Conservation (phyloP, 2,113 vertebrate genomes). For the Lophius piscatorius region DNA sequence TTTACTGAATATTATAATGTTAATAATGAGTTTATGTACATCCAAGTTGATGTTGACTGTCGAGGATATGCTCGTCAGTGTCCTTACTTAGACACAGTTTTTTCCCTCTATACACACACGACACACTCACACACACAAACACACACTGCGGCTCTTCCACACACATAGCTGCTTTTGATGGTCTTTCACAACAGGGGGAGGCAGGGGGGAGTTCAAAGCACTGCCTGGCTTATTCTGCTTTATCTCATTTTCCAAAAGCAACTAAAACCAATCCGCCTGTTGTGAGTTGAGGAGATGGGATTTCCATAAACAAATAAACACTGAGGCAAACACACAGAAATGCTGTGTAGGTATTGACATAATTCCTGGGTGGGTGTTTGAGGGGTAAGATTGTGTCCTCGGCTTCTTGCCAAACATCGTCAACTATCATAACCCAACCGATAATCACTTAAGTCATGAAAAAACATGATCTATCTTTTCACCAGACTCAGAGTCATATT, state of each 20-base stretch:
- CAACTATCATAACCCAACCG: constrained; percentile 29
- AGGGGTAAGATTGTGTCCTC: constrained; percentile 16
- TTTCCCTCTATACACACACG: constrained; percentile 2
- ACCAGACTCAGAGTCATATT: constrained; percentile 9
- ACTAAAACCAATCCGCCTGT: constrained; percentile 49
- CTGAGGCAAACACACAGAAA: constrained; percentile 31
- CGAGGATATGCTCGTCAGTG: constrained; percentile 41
- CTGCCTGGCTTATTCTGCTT: constrained; percentile 34
- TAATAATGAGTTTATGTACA: constrained; percentile 60
- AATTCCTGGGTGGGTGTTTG: constrained; percentile 30
- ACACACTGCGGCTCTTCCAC: not conserved
- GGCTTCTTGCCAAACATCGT: constrained; percentile 41
- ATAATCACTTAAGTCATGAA: constrained; percentile 5
- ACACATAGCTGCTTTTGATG: too few relatives aligned
- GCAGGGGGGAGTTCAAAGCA: constrained; percentile 35
- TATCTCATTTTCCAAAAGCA: constrained; percentile 60
- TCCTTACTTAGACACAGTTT: constrained; percentile 22
- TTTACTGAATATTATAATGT: not conserved
- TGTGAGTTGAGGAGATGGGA: constrained; percentile 20
- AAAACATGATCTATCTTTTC: constrained; percentile 24
- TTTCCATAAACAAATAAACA: constrained; percentile 26
- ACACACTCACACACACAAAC: constrained; percentile 2
- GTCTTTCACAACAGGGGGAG: constrained; percentile 7
- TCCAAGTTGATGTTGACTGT: constrained; percentile 12
- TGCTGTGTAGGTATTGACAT: constrained; percentile 20